Conservation (phyloP, 1,140 invertebrate species). For the Drosophila kohkoa region DNA sequence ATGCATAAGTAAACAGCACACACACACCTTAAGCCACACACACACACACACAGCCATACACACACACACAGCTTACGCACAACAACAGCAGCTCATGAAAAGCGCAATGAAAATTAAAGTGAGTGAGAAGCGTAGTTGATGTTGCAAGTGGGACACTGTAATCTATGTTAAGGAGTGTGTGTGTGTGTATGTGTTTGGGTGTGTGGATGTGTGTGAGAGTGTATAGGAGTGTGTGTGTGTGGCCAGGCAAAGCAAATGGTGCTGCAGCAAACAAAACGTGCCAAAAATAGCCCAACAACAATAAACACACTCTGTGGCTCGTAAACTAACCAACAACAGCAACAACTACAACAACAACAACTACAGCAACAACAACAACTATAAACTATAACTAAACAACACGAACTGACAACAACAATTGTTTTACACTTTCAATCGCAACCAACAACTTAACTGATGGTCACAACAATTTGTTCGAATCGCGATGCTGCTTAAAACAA, state of each 20-base stretch:
- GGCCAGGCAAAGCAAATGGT: slow-evolving; percentile 30
- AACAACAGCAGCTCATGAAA: slow-evolving; percentile 23
- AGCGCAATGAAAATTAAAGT: slow-evolving; percentile 48
- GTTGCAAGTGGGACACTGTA: background rate
- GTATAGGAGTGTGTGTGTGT: background rate
- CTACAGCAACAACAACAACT: slow-evolving; percentile 1
- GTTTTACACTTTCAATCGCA: background rate
- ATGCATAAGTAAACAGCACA: slow-evolving; percentile 53
- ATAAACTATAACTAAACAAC: background rate
- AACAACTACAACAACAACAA: slow-evolving; percentile 4
- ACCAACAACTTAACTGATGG: slow-evolving; percentile 2
- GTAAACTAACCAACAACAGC: background rate
- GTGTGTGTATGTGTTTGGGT: background rate
- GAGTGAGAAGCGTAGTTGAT: slow-evolving; percentile 1
- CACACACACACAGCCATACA: slow-evolving; percentile 19
- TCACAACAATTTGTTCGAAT: slow-evolving; percentile 15
- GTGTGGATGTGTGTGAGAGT: background rate
- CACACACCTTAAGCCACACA: slow-evolving; percentile 32
- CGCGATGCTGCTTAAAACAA: too few species aligned
- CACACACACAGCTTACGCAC: slow-evolving; percentile 3
- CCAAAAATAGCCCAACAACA: slow-evolving; percentile 54
- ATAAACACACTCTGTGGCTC: slow-evolving; percentile 35
- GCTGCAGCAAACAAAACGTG: slow-evolving; percentile 54
- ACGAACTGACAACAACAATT: background rate
- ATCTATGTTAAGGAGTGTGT: background rate